Base-by-base conservation (phyloP, 2,888 invertebrate species). In the Digitonthophagus gazella region DNA sequence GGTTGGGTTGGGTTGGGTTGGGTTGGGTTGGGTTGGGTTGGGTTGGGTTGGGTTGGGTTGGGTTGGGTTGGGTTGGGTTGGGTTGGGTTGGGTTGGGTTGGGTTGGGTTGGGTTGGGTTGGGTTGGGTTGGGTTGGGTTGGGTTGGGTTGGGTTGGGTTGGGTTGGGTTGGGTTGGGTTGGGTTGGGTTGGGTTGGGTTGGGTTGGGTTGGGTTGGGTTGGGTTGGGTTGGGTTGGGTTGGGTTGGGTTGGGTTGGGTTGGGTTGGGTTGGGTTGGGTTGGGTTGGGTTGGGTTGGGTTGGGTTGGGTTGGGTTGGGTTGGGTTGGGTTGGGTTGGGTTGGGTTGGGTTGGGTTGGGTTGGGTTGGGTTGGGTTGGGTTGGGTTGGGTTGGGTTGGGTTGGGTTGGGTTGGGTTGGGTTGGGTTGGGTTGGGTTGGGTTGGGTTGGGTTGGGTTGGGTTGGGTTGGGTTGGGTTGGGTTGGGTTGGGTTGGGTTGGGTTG, bases 1-100 rank as follows among this genome's bases (percentile, higher is more conserved):
- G 54, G 54, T 54, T 54, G 54, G 54, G 54, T 54, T 54, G 54
- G 54, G 54, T 54, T 54, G 54, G 54, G 54, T 54, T 54, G 54
- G 54, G 54, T 54, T 54, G 54, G 54, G 54, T 54, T 54, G 54
- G 54, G 54, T 54, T 54, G 54, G 54, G 54, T 54, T 54, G 54
- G 54, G 54, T 54, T 54, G 54, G 54, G 54, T 54, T 54, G 54
- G 54, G 54, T 54, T 54, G 54, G 54, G 54, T 54, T 54, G 54
- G 54, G 54, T 54, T 54, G 54, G 54, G 54, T 54, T 54, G 54
- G 54, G 54, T 54, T 54, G 54, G 54, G 54, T 54, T 54, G 54
- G 54, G 54, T 54, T 54, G 54, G 54, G 54, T 54, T 54, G 54
- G 54, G 54, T 54, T 54, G 54, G 54, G 54, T 54, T 54, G 54